phyloP scores from a whole-genome alignment of 2,113 vertebrate genomes.

The Brachyhypopomus occidentalis region DNA sequence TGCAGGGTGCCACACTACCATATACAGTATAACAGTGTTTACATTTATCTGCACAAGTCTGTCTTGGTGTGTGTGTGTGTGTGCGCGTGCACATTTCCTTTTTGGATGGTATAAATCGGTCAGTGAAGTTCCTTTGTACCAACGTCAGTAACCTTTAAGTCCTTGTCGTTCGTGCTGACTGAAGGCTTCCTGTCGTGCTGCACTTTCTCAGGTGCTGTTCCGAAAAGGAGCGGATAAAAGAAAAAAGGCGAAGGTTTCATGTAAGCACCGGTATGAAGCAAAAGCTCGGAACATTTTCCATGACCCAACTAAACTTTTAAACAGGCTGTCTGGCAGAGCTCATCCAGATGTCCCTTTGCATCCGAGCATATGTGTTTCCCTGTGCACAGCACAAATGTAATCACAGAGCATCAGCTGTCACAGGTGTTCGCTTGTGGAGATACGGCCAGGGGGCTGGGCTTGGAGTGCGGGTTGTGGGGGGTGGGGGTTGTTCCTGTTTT shows the following conservation, averaged over 20 bases:
- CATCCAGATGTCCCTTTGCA: slow-evolving; percentile 65
- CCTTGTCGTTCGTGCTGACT: slow-evolving; percentile 2
- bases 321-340: slow-evolving; percentile 60
- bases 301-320: slow-evolving; percentile 65
- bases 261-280: slow-evolving; percentile 33
- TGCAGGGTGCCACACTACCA: no score
- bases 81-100: neutral
- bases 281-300: slow-evolving; percentile 52
- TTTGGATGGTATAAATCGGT: neutral
- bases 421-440: neutral
- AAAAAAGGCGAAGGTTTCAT: slow-evolving; percentile 15
- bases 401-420: slow-evolving; percentile 4
- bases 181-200: slow-evolving; percentile 28
- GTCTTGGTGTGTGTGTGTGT: neutral
- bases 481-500: neutral
- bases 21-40: no score
- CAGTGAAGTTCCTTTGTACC: neutral
- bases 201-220: slow-evolving; percentile 11
- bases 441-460: neutral
- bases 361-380: neutral
- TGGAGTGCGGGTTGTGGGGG: no score
- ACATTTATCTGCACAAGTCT: no score
- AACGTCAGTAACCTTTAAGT: neutral
- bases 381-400: neutral
- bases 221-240: neutral